Evolutionary conservation across 2,888 invertebrate genomes (phyloP).

Genomic region (Nomada flava): DNA sequence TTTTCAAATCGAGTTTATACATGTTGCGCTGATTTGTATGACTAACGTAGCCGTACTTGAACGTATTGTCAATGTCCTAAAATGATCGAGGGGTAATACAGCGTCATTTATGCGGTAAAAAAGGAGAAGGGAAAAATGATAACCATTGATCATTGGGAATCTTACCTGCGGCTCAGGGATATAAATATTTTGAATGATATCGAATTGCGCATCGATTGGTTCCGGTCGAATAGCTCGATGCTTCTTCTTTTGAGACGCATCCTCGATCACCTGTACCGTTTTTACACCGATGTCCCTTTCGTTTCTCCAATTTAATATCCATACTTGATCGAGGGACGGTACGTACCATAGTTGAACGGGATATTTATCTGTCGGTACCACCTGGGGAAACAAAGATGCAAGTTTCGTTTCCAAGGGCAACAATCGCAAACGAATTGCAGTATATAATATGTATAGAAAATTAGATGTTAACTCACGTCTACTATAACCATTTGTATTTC

Average conservation of each 20-base stretch:
- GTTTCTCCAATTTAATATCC: conserved; percentile 90
- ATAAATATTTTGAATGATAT: conserved; percentile 88
- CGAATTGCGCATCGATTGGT: conserved; percentile 91
- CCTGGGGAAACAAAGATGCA: conserved; percentile 80
- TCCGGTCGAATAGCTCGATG: conserved; percentile 91
- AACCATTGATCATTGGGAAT: neutral
- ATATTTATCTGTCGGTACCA: conserved; percentile 89
- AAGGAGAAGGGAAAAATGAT: neutral
- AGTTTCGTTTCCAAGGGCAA: neutral
- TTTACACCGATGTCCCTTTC: conserved; percentile 87
- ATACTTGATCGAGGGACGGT: conserved; percentile 90
- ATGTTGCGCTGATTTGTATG: conserved; percentile 90
- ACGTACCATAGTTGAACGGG: conserved; percentile 90
- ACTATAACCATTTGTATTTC: conserved; percentile 90
- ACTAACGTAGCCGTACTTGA: conserved; percentile 90
- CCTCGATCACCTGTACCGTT: conserved; percentile 90
- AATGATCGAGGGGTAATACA: conserved; percentile 51
- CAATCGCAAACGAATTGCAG: neutral
- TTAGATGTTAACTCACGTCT: conserved; percentile 85
- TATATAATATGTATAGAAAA: neutral
- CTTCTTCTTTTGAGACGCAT: conserved; percentile 89
- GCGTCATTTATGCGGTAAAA: neutral
- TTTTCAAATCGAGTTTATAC: conserved; percentile 90
- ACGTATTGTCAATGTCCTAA: conserved; percentile 86
- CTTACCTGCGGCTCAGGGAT: conserved; percentile 85